Percentiles rank a stretch among this genome's conserved stretches.
Conservation (phyloP, 2,888 invertebrate genomes). For the Drosophila gaucha region DNA sequence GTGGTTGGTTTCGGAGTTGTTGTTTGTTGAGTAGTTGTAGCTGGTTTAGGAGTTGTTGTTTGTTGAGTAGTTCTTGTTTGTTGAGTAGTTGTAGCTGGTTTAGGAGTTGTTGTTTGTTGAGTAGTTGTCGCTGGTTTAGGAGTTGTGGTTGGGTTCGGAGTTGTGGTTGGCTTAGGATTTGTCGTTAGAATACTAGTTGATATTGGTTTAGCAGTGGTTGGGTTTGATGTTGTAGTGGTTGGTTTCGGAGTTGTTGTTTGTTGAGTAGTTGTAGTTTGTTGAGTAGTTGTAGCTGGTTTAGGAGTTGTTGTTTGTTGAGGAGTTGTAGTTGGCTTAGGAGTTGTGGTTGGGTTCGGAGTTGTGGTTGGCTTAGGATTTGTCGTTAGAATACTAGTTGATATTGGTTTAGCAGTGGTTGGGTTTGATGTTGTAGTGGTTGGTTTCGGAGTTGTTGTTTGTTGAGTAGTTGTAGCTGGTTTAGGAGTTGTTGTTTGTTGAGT, state of each 20-base stretch:
- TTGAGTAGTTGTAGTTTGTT: neutral
- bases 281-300: neutral
- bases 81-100: neutral
- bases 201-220: too few species aligned
- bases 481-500: too few species aligned
- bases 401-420: neutral
- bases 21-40: neutral
- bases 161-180: too few species aligned
- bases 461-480: too few species aligned
- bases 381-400: too few species aligned
- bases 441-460: neutral
- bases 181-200: too few species aligned
- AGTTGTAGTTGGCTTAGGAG: neutral
- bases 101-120: too few species aligned
- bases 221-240: too few species aligned
- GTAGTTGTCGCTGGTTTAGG: too few species aligned
- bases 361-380: neutral
- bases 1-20: neutral
- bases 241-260: too few species aligned
- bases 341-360: neutral
- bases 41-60: neutral
- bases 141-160: neutral
- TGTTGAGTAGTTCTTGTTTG: too few species aligned
- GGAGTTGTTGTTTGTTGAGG: neutral
- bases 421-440: too few species aligned